Evolutionary conservation across 2,797 vertebrate species (phyloP).

Genomic region (Vultur gryphus): DNA sequence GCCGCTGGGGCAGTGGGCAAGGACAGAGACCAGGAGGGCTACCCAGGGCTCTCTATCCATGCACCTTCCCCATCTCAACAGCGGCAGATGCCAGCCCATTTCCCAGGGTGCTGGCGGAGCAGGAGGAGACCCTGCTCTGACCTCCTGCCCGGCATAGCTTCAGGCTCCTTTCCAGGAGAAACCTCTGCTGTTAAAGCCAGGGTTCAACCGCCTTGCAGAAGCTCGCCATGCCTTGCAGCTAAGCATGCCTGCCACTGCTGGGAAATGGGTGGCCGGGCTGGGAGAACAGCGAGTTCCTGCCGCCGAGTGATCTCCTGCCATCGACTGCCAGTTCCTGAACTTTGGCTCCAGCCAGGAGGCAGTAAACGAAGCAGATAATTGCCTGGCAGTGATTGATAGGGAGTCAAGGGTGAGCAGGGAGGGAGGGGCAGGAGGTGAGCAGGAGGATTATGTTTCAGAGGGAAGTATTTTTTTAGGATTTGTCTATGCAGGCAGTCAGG

Average conservation of each 20-base stretch:
- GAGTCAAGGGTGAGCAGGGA: conserved; percentile 22
- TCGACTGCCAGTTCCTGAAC: conserved; percentile 1
- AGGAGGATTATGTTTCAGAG: conserved; percentile 40
- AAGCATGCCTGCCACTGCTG: not conserved
- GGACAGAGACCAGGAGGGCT: rapidly evolving
- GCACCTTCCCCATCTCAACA: not conserved
- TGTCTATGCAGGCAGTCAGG: conserved; percentile 18
- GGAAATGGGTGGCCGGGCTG: not conserved
- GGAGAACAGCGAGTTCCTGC: conserved; percentile 36
- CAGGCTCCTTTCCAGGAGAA: not conserved
- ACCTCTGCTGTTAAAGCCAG: not conserved
- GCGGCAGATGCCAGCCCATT: rapidly evolving
- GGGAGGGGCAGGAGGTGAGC: not conserved
- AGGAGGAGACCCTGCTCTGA: not conserved
- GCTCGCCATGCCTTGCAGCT: not conserved
- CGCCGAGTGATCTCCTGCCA: not conserved
- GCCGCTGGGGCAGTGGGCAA: not conserved
- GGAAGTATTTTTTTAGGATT: conserved; percentile 52
- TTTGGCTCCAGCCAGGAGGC: conserved; percentile 16
- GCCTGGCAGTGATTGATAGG: conserved; percentile 47
- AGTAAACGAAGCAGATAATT: conserved; percentile 43
- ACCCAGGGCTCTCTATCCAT: not conserved
- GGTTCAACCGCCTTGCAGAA: not conserved
- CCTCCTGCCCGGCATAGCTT: not conserved
- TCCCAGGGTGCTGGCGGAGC: not conserved